Conservation (phyloP, 2,888 invertebrate genomes). For the Drosophila multiciliata region DNA sequence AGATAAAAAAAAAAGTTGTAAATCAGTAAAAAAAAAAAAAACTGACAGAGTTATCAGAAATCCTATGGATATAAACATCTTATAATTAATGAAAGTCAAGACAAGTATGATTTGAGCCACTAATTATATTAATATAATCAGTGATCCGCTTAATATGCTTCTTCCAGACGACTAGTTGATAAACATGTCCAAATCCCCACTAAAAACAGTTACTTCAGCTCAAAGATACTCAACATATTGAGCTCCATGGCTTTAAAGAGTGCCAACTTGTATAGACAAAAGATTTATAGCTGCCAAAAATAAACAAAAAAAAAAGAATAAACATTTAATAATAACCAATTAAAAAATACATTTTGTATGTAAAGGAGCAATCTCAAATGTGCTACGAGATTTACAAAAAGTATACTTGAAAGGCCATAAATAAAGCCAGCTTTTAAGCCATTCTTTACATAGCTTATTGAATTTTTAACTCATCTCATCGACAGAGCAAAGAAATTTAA, state of each 20-base stretch:
- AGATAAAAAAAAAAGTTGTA: background rate
- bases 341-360: background rate
- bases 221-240: conserved; percentile 33
- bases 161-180: conserved; percentile 23
- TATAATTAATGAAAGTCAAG: background rate
- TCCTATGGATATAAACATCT: background rate
- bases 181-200: no score
- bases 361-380: conserved; percentile 38
- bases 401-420: background rate
- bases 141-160: background rate
- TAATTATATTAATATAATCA: background rate
- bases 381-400: conserved; percentile 23
- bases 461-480: rapidly evolving
- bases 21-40: background rate
- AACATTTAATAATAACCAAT: background rate
- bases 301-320: background rate
- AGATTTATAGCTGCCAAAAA: conserved; percentile 40
- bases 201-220: conserved; percentile 21
- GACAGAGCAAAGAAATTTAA: background rate
- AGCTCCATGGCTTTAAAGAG: background rate
- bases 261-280: conserved; percentile 30
- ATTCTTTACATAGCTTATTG: background rate
- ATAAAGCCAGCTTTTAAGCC: rapidly evolving
- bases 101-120: no score
- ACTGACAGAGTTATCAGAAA: background rate